Percentiles rank a stretch among this genome's conserved stretches.
Conservation (phyloP, 2,888 invertebrate genomes). For the Parnassius glacialis region DNA sequence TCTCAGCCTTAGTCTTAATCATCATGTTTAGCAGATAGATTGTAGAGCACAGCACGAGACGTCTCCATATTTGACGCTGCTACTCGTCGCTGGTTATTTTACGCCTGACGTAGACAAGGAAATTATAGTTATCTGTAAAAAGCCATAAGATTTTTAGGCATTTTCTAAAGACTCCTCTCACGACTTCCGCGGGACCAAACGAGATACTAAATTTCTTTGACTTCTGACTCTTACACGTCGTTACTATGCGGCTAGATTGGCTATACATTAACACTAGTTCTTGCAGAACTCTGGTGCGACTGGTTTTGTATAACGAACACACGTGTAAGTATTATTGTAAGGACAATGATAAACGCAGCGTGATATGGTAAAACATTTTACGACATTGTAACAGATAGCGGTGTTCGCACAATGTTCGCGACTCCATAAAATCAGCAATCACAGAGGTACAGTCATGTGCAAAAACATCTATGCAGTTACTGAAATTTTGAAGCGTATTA, state of each 20-base stretch:
- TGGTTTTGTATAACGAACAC: too few species aligned
- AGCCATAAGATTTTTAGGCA: not conserved
- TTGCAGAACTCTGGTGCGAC: too few species aligned
- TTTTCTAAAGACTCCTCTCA: not conserved
- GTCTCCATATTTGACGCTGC: not conserved
- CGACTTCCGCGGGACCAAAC: not conserved
- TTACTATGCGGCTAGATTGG: too few species aligned
- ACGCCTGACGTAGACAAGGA: not conserved
- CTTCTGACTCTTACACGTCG: too few species aligned
- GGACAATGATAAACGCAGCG: conserved; percentile 6
- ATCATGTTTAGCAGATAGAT: too few species aligned
- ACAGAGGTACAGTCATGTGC: not conserved
- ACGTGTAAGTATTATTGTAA: not conserved
- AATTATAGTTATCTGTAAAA: not conserved
- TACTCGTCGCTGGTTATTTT: not conserved
- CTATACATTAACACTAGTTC: too few species aligned
- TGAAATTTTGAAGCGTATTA: not conserved
- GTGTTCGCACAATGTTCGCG: not conserved
- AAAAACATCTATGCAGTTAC: not conserved
- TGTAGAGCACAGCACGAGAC: not conserved
- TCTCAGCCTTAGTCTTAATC: too few species aligned
- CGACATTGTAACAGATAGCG: conserved; percentile 11
- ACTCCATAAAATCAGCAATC: conserved; percentile 6
- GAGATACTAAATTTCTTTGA: too few species aligned
- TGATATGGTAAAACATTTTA: conserved; percentile 7